Conservation (phyloP, 2,797 vertebrate genomes). For the Choloepus didactylus region DNA sequence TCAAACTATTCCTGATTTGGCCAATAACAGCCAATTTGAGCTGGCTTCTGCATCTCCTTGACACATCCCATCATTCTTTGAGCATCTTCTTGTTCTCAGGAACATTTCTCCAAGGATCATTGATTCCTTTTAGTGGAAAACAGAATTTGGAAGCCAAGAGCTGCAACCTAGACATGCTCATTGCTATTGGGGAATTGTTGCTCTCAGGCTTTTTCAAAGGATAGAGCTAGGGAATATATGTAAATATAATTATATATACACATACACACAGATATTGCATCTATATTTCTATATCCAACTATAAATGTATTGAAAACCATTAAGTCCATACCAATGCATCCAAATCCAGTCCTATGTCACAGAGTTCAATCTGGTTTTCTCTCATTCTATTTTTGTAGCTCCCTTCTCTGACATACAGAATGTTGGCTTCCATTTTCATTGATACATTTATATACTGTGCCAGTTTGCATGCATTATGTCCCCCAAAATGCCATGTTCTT, state of each 20-base stretch:
- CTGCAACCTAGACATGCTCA: neutral
- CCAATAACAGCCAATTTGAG: neutral
- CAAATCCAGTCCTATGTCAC: neutral
- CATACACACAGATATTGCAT: neutral
- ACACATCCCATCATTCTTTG: neutral
- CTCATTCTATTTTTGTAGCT: neutral
- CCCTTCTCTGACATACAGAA: neutral
- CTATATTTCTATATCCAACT: neutral
- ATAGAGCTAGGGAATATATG: neutral
- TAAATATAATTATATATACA: neutral
- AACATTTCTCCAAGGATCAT: neutral
- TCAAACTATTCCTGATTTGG: neutral
- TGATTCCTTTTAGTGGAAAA: neutral
- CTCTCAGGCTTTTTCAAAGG: neutral
- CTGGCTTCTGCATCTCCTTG: neutral
- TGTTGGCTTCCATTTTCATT: neutral
- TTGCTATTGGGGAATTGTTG: neutral
- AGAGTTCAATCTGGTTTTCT: neutral
- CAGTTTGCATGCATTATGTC: too few species aligned
- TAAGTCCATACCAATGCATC: neutral
- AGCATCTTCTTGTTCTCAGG: slow-evolving; percentile 26
- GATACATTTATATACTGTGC: neutral
- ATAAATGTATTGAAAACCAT: neutral
- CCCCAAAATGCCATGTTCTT: too few species aligned
- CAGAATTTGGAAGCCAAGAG: slow-evolving; percentile 8